Evolutionary conservation across 2,797 vertebrate genomes (phyloP), one percentile per base, ranked within the genome.

Genomic region (Chelon auratus): DNA sequence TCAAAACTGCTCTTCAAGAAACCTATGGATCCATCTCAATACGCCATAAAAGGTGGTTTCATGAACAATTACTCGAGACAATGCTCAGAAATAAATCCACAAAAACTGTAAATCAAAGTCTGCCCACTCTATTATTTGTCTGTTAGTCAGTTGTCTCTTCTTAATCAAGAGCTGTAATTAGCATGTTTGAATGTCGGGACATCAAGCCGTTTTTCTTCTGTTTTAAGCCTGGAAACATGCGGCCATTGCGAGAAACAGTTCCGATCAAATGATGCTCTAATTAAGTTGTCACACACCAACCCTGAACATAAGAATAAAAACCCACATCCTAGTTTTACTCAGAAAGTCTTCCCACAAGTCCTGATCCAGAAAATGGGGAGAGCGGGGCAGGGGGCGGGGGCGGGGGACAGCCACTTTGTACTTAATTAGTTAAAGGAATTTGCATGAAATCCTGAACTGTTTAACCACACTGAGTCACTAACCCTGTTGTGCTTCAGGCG

Each of bases 341-440:
- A 79, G 75, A 84, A 33, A 80, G 72, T 87, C 68, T 86, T 45
- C 80, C 88, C 86, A 86, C 76, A 82, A 80, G 67, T 53, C 83
- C 26, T 45, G 26, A 88, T 86, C 84, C 83, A 80, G 78, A 88
- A 82, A 81, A 83, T 83, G 15, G 20, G 40, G 18, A 6, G 3
- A 10, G 39, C 45, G 26, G 48, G 9, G 1, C 5, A 4, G 9
- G 39, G 39, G 37, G 62, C 9, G 4, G 17, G 43, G 7, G 43
- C 17, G 13, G 18, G 7, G 12, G 5, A 33, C 30, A 33, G 68
- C 22, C 55, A 78, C 81, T 88, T 87, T 86, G 74, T 83, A 58
- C 68, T 84, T 87, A 83, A 88, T 80, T 79, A 87, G 81, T 82
- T 87, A 67, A 81, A 89, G 86, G 74, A 84, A 72, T 85, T 69